These are phyloP conservation scores for Pao palembangensis DNA, from an alignment of 2,113 vertebrate genomes.

Conservation along the genomic window DNA sequence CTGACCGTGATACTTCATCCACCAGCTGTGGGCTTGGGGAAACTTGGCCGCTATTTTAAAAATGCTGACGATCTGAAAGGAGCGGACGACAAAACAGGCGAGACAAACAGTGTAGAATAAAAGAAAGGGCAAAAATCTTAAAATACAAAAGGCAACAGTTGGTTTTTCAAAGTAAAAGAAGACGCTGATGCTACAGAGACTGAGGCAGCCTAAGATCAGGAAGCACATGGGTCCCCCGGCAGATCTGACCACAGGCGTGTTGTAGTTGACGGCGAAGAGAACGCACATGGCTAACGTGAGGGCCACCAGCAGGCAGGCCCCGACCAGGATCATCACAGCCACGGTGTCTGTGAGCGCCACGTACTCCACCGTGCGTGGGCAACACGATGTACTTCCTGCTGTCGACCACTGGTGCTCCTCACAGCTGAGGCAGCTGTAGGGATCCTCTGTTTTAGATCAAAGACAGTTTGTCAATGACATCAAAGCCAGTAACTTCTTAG, in stretches of 20 bases:
- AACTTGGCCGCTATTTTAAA: constrained; percentile 81
- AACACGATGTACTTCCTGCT: constrained; percentile 71
- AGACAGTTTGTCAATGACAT: neutral
- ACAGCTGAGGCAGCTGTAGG: constrained; percentile 73
- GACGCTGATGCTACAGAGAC: constrained; percentile 68
- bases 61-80: constrained; percentile 83
- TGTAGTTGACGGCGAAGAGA: constrained; percentile 73
- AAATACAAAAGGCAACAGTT: constrained; percentile 50
- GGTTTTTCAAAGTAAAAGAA: constrained; percentile 79
- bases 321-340: constrained; percentile 63
- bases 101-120: constrained; percentile 77
- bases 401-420: constrained; percentile 75
- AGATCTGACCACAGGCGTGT: constrained; percentile 82
- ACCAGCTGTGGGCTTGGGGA: constrained; percentile 70
- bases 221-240: constrained; percentile 83
- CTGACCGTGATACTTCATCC: constrained; percentile 76
- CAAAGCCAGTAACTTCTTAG: no score
- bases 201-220: constrained; percentile 79
- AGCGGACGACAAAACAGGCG: constrained; percentile 77
- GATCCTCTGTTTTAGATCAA: constrained; percentile 60
- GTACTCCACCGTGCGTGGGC: constrained; percentile 64
- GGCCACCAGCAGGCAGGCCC: constrained; percentile 47
- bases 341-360: constrained; percentile 62
- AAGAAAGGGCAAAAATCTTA: constrained; percentile 65
- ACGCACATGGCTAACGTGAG: constrained; percentile 49